A percentile compares a stretch with the other conserved stretches of the same genome.
Conservation (phyloP, 2,797 vertebrate genomes). For the Eremophila alpestris region DNA sequence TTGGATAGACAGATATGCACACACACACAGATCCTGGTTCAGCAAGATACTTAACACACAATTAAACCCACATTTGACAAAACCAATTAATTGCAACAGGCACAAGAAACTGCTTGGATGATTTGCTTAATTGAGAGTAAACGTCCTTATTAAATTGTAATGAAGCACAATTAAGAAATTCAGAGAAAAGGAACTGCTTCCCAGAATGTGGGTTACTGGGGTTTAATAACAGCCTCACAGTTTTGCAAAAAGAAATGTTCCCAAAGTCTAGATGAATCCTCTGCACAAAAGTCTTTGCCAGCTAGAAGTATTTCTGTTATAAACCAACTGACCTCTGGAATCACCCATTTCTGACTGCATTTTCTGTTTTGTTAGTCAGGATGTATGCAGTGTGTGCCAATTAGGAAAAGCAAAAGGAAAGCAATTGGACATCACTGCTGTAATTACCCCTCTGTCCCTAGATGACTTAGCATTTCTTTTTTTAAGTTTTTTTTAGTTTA, state of each 20-base stretch:
- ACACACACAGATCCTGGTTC: conserved; percentile 4
- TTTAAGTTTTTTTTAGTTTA: background rate
- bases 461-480: background rate
- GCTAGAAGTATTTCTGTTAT: background rate
- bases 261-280: background rate
- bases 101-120: conserved; percentile 6
- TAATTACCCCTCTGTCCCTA: conserved; percentile 14
- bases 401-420: background rate
- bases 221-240: background rate
- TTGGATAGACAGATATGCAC: background rate
- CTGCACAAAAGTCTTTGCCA: background rate
- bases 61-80: conserved; percentile 17
- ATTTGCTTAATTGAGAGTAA: conserved; percentile 63
- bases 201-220: background rate
- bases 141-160: conserved; percentile 54
- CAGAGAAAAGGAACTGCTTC: conserved; percentile 11
- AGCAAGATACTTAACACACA: conserved; percentile 7
- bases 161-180: conserved; percentile 49
- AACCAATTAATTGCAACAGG: conserved; percentile 17
- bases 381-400: background rate
- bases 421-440: background rate
- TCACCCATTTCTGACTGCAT: background rate
- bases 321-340: background rate
- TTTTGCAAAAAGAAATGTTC: conserved; percentile 12
- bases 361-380: background rate